These are phyloP conservation scores for Trachelus troglodyta DNA, from an alignment of 2,888 invertebrate species.

Conservation along the genomic window DNA sequence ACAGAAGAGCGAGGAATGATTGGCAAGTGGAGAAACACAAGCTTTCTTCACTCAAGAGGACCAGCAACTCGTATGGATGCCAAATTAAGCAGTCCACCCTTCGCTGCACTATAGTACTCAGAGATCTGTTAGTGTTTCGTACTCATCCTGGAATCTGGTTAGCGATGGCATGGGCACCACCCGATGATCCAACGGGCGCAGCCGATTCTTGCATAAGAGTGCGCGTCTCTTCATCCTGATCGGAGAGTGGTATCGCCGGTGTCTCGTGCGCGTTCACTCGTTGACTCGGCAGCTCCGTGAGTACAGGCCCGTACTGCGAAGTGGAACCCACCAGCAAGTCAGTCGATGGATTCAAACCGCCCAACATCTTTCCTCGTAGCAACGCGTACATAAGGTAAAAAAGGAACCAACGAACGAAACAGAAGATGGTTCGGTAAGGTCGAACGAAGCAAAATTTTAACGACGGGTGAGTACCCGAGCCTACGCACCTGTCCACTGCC, in stretches of 20 bases:
- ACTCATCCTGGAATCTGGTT: slow-evolving; percentile 58
- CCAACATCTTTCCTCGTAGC: slow-evolving; percentile 66
- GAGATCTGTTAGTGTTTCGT: not conserved
- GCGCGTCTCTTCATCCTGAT: slow-evolving; percentile 63
- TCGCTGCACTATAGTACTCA: not conserved
- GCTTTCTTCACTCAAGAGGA: too few species aligned
- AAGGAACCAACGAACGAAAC: slow-evolving; percentile 42
- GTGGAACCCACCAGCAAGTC: slow-evolving; percentile 67
- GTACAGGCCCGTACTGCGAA: slow-evolving; percentile 67
- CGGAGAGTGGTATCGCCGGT: slow-evolving; percentile 54
- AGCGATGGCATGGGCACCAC: slow-evolving; percentile 45
- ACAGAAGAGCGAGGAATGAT: too few species aligned
- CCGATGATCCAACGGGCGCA: slow-evolving; percentile 36
- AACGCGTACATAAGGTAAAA: slow-evolving; percentile 60
- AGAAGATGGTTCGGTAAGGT: slow-evolving; percentile 31
- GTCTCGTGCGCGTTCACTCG: slow-evolving; percentile 45
- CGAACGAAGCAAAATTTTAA: not conserved
- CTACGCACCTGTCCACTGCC: slow-evolving; percentile 61
- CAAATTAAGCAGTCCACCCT: slow-evolving; percentile 28
- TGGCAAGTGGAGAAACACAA: too few species aligned
- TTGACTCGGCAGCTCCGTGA: slow-evolving; percentile 62
- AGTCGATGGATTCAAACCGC: slow-evolving; percentile 67
- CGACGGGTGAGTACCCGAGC: not conserved
- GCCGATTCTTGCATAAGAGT: slow-evolving; percentile 59
- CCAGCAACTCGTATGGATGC: too few species aligned